Base-by-base conservation (phyloP, 2,113 vertebrate species). In the Lutjanus erythropterus region DNA sequence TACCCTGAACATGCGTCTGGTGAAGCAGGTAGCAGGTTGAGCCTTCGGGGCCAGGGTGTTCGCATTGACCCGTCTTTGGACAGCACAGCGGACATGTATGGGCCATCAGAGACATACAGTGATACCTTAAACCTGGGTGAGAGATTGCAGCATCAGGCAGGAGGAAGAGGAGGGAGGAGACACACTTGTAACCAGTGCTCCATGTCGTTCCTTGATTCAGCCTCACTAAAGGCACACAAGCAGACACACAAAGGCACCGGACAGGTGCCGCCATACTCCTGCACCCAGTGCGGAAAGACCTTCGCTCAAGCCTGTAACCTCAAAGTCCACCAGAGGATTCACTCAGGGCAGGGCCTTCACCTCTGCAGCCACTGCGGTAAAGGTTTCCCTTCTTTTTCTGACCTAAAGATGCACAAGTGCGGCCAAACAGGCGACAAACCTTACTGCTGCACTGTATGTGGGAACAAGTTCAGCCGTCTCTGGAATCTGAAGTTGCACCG, bases 321-420 rank as follows among this genome's bases (percentile, higher is more conserved):
- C 39, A 94, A 94, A 74, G 92, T 93, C n/a, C 95, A 95, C 72
- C 95, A 94, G 78, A 91, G 93, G 39, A 91, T 93, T 46, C 96
- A 96, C 91, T 92, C 94, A 0, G 94, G 93, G 6, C 94, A 96
- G 47, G 95, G 94, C 9, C 95, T 96, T 0, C 95, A 97, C 82
- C 87, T 93, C 65, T 97, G 96, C 74, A 94, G 93, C 61, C 94
- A 96, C 31, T 97, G 96, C 3, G 95, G 95, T 2, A 95, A 95
- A 79, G 85, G 94, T 52, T 97, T 96, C 85, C 85, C 94, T 0
- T 94, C 94, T 25, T 94, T 94, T 41, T 89, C 91, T 16, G 95
- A 96, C 39, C 86, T 97, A 59, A 95, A 95, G 64, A 89, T 86
- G 46, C 96, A 96, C 77, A 88, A 91, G 58, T 95, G 95, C 75